These are phyloP conservation scores for Edolisoma coerulescens DNA, from an alignment of 2,113 vertebrate species.

Conservation along the genomic window DNA sequence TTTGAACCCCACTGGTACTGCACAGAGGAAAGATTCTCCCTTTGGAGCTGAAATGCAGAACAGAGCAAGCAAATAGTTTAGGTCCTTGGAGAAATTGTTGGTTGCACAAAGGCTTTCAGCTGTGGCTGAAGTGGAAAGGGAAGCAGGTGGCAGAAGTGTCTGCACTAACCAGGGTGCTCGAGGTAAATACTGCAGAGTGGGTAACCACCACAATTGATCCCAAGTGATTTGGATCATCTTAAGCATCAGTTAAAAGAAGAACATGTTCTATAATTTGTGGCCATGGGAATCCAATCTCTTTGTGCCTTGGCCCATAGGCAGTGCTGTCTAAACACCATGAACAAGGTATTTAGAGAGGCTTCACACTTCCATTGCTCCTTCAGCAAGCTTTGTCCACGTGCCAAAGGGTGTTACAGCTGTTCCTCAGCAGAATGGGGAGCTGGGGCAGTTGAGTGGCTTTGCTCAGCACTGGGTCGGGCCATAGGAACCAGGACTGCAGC, in stretches of 20 bases:
- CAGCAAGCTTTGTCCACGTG: fast-evolving
- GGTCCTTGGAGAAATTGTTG: background rate
- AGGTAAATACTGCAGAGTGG: background rate
- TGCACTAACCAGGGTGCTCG: fast-evolving
- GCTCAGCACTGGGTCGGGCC: fast-evolving
- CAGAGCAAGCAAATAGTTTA: background rate
- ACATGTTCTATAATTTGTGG: background rate
- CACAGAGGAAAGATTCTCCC: background rate
- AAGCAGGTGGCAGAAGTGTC: background rate
- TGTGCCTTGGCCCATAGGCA: background rate
- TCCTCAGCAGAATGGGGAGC: background rate
- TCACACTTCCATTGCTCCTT: background rate
- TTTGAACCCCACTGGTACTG: background rate
- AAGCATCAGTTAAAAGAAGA: background rate
- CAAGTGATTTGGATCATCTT: background rate
- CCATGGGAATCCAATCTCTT: background rate
- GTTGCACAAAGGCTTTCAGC: background rate
- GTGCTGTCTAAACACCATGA: background rate
- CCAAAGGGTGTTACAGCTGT: background rate
- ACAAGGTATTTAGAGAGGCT: background rate
- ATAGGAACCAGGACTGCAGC: background rate
- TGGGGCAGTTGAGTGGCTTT: background rate
- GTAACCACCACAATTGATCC: background rate
- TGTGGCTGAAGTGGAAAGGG: background rate
- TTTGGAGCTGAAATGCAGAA: background rate